A percentile compares a stretch with the other conserved stretches of the same genome.
phyloP scores from a whole-genome alignment of 2,888 invertebrate species.

The Xestobium rufovillosum region DNA sequence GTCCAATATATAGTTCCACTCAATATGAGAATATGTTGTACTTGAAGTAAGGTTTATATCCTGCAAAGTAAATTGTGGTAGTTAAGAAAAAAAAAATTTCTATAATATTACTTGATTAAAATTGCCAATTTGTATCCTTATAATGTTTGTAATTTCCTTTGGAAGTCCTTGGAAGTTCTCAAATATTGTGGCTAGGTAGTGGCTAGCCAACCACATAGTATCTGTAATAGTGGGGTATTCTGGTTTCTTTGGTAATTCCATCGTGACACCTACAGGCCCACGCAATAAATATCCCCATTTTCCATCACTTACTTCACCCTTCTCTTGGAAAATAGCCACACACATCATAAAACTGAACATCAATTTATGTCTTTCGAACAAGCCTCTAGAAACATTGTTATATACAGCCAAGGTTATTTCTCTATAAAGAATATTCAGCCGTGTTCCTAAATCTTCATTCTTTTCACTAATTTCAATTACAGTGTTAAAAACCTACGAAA shows the following conservation, averaged over 20 bases:
- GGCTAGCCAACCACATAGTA: constrained; percentile 60
- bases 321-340: constrained; percentile 63
- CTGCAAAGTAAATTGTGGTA: no score
- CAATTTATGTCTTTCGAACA: constrained; percentile 86
- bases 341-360: constrained; percentile 82
- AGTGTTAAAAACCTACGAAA: constrained; percentile 63
- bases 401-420: constrained; percentile 79
- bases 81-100: background rate
- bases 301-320: constrained; percentile 48
- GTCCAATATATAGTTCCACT: constrained; percentile 39
- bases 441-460: constrained; percentile 53
- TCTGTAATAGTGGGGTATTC: constrained; percentile 53
- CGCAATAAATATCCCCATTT: constrained; percentile 72
- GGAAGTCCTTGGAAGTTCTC: constrained; percentile 48
- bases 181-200: constrained; percentile 56
- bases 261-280: constrained; percentile 57
- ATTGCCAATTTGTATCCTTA: constrained; percentile 53
- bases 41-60: no score
- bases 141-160: constrained; percentile 48
- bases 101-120: constrained; percentile 50
- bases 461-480: constrained; percentile 74
- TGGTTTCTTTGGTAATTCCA: constrained; percentile 52
- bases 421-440: constrained; percentile 61
- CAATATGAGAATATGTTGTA: background rate
- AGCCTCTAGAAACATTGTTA: constrained; percentile 79